A percentile compares a stretch with the other conserved stretches of the same genome.
Conservation (phyloP, 92 coral and sea anemone species). For the Metridium senile region DNA sequence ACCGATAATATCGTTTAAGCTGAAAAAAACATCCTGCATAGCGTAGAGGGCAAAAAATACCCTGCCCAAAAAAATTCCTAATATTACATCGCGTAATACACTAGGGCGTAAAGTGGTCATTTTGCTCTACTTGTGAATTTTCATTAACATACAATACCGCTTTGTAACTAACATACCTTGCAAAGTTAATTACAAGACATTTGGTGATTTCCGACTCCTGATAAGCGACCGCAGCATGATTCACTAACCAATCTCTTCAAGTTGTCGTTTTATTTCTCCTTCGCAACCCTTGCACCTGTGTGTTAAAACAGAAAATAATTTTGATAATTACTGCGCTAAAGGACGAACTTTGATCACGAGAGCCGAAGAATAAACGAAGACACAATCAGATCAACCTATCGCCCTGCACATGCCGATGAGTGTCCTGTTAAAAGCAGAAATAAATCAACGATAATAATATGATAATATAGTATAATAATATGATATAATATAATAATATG, state of each 20-base stretch:
- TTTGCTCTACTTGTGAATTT: not conserved
- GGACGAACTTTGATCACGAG: not conserved
- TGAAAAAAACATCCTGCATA: too few species aligned
- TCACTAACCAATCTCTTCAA: not conserved
- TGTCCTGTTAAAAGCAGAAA: too few species aligned
- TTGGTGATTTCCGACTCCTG: constrained; percentile 15
- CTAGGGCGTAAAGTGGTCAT: not conserved
- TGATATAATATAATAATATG: too few species aligned
- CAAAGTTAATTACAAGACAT: constrained; percentile 6
- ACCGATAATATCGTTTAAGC: too few species aligned
- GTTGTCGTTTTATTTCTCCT: not conserved
- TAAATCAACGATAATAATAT: too few species aligned
- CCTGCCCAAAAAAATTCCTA: too few species aligned
- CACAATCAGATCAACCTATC: too few species aligned
- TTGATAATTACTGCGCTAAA: not conserved
- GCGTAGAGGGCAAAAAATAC: too few species aligned
- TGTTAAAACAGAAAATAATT: not conserved
- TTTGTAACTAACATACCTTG: not conserved
- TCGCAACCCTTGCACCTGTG: not conserved
- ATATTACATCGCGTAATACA: not conserved
- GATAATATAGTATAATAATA: too few species aligned
- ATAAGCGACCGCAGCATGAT: constrained; percentile 1
- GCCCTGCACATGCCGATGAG: too few species aligned
- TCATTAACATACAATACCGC: not conserved
- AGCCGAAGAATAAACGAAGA: not conserved